Evolutionary conservation across 2,113 vertebrate species (phyloP).

Genomic region (Lagopus muta): DNA sequence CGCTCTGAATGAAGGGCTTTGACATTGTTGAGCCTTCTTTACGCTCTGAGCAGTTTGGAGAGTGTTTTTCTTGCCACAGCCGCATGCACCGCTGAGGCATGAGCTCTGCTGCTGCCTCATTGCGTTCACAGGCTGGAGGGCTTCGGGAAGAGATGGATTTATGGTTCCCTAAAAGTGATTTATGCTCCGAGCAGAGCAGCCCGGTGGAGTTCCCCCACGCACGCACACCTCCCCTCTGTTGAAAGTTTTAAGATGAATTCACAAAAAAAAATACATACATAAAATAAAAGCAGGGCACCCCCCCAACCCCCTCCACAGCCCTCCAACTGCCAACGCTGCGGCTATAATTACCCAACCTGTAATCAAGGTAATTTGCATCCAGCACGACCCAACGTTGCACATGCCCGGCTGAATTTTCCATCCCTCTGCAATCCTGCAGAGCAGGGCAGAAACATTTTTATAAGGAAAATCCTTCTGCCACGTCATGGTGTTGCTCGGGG

Average conservation of each 20-base stretch:
- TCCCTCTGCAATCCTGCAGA: conserved; percentile 28
- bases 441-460: not conserved
- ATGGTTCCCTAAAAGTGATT: conserved; percentile 47
- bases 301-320: not conserved
- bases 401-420: conserved; percentile 41
- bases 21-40: conserved; percentile 1
- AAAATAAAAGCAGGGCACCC: not conserved
- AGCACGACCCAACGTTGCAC: conserved; percentile 69
- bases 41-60: not conserved
- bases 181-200: not conserved
- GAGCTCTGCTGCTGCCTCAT: conserved; percentile 13
- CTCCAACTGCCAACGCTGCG: conserved; percentile 29
- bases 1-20: conserved; percentile 29
- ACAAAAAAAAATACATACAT: not conserved
- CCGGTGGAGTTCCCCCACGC: not conserved
- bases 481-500: not conserved
- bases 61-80: conserved; percentile 14
- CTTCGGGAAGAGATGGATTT: conserved; percentile 34
- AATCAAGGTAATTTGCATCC: conserved; percentile 76
- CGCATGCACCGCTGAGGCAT: not conserved
- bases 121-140: not conserved
- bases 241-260: conserved; percentile 43
- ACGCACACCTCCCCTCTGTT: not conserved
- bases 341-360: conserved; percentile 81
- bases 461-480: not conserved